Base-by-base conservation (phyloP, 2,797 vertebrate genomes). In the Anableps anableps region DNA sequence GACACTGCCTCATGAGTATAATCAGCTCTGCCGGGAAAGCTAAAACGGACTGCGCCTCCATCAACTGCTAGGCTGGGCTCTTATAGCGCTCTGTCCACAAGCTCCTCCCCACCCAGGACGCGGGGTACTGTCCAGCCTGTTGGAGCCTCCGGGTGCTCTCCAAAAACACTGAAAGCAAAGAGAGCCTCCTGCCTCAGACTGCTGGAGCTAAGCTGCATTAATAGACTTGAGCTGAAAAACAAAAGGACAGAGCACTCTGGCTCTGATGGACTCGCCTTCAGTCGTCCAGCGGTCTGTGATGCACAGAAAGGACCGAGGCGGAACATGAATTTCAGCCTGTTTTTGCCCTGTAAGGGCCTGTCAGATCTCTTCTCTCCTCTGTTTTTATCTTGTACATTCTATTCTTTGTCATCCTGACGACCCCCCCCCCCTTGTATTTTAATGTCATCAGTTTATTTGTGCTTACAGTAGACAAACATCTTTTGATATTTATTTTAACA, bases 1-100 rank as follows among this genome's bases (percentile, higher is more conserved):
- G 98, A 85, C 97, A 97, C 85, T 99, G 99, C 81, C 95, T 99
- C 86, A 97, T 98, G 97, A 97, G 97, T 74, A 97, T 99, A 79
- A 99, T 99, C 92, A 98, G 94, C 94, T 99, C 98, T 0, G 98
- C 98, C 4, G 97, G 97, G 81, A 99, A 99, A 93, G 98, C 97
- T 74, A 99, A 98, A 95, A 95, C 96, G 71, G 98, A 99, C 94
- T 96, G 97, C 79, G 96, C 97, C 91, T 95, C 97, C 86, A 97
- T 98, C 94, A 98, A 97, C 94, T 98, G 97, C 95, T 99, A 95
- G 96, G 88, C 78, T 29, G 0, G 77, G 72, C 47, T 43, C 66
- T 43, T 70, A 6, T n/a, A 13, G 1, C 60, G 4, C 38, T 5
- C n/a, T 29, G n/a, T 31, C 17, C 31, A 36, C 6, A 58, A 75